Percentiles rank a stretch among this genome's conserved stretches.
These are phyloP conservation scores for Plectrocnemia conspersa DNA, from an alignment of 1,140 invertebrate genomes.

Conservation along the genomic window DNA sequence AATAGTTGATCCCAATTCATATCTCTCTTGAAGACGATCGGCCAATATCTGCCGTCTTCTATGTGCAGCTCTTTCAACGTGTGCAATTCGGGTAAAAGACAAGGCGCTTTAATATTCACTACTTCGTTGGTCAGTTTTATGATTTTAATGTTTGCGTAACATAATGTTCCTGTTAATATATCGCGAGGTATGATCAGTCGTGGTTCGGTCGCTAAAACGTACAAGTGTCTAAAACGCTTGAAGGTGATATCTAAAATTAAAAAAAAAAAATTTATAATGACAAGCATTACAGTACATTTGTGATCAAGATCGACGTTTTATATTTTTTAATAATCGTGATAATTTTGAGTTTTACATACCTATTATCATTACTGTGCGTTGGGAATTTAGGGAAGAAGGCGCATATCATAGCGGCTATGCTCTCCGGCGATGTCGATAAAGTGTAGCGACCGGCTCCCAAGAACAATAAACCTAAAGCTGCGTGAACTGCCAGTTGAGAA, in stretches of 20 bases:
- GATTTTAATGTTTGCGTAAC: conserved; percentile 74
- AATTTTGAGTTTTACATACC: conserved; percentile 49
- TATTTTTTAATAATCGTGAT: not conserved
- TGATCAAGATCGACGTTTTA: no score
- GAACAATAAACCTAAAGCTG: conserved; percentile 88
- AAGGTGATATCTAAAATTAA: conserved; percentile 72
- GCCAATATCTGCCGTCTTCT: conserved; percentile 83
- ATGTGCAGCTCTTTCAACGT: conserved; percentile 71
- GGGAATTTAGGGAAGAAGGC: conserved; percentile 97
- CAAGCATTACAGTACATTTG: no score
- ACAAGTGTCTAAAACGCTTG: conserved; percentile 94
- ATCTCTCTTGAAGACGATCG: conserved; percentile 72
- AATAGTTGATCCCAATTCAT: conserved; percentile 79
- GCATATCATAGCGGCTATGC: conserved; percentile 83
- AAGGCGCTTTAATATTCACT: conserved; percentile 69
- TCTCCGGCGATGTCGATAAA: conserved; percentile 74
- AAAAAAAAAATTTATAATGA: conserved; percentile 13
- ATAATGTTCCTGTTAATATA: conserved; percentile 71
- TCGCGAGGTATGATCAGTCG: conserved; percentile 82
- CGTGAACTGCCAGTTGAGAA: conserved; percentile 89
- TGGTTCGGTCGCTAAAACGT: conserved; percentile 88
- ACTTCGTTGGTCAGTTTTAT: conserved; percentile 51
- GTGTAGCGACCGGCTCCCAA: conserved; percentile 89
- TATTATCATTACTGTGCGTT: conserved; percentile 92
- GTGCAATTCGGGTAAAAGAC: conserved; percentile 78